Conservation (phyloP, 2,797 vertebrate genomes). For the Coccyzus lansbergi region DNA sequence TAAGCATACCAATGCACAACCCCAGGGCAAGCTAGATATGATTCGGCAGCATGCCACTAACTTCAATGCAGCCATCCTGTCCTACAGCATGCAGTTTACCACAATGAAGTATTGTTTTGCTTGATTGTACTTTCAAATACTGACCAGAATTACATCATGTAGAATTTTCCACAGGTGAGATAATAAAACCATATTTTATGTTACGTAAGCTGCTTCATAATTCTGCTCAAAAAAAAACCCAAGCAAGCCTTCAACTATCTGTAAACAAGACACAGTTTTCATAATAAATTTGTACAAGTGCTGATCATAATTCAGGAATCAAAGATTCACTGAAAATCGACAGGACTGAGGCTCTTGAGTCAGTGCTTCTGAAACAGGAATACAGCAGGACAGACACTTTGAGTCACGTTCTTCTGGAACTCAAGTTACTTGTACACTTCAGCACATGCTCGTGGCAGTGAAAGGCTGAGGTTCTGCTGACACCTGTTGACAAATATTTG, state of each 20-base stretch:
- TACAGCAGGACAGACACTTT: background rate
- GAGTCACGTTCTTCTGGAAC: background rate
- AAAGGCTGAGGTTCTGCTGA: slow-evolving; percentile 73
- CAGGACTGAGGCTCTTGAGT: background rate
- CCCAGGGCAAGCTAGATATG: background rate
- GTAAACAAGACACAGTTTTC: background rate
- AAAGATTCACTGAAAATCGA: slow-evolving; percentile 14
- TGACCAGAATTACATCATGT: background rate
- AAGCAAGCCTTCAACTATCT: background rate
- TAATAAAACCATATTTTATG: background rate
- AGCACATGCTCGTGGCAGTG: background rate
- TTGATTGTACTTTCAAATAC: background rate
- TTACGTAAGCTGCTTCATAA: background rate
- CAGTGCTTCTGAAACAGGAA: background rate
- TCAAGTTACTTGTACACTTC: background rate
- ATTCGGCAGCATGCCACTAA: background rate
- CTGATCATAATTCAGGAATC: background rate
- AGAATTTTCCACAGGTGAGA: background rate
- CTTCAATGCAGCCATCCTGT: background rate
- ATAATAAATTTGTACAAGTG: background rate
- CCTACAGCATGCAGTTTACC: fast-evolving
- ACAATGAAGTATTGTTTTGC: background rate
- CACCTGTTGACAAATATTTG: slow-evolving; percentile 69
- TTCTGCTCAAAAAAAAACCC: background rate
- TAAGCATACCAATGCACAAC: background rate